These are phyloP conservation scores for Megalopta genalis DNA, from an alignment of 1,140 invertebrate species.

Conservation along the genomic window DNA sequence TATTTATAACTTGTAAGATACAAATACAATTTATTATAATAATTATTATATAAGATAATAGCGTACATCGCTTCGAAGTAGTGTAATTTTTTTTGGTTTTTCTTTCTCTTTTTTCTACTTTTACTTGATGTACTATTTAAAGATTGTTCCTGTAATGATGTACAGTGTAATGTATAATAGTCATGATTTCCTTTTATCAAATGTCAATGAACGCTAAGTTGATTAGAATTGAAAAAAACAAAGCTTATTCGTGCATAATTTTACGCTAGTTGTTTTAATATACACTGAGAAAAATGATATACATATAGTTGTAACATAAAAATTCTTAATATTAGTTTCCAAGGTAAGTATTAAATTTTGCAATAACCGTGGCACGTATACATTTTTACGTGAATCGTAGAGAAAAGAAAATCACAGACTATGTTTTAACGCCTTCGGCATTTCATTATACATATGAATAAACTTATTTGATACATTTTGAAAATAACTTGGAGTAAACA, in stretches of 20 bases:
- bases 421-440: constrained; percentile 35
- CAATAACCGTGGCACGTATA: constrained; percentile 37
- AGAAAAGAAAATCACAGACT: constrained; percentile 30
- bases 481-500: constrained; percentile 40
- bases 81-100: constrained; percentile 41
- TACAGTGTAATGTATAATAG: constrained; percentile 63
- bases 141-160: constrained; percentile 65
- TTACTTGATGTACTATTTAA: constrained; percentile 65
- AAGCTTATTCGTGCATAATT: constrained; percentile 56
- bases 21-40: constrained; percentile 61
- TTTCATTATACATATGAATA: constrained; percentile 55
- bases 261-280: constrained; percentile 60
- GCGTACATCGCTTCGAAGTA: constrained; percentile 52
- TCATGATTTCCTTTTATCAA: constrained; percentile 53
- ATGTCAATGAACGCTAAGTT: constrained; percentile 57
- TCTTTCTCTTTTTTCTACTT: constrained; percentile 53
- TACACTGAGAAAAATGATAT: constrained; percentile 48
- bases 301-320: constrained; percentile 54
- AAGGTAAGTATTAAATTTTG: constrained; percentile 61
- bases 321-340: constrained; percentile 47
- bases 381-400: constrained; percentile 15
- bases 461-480: constrained; percentile 60
- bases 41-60: constrained; percentile 51
- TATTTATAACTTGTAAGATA: constrained; percentile 68
- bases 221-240: constrained; percentile 52